phyloP scores from a whole-genome alignment of 2,797 vertebrate genomes.

The Momotus momota region DNA sequence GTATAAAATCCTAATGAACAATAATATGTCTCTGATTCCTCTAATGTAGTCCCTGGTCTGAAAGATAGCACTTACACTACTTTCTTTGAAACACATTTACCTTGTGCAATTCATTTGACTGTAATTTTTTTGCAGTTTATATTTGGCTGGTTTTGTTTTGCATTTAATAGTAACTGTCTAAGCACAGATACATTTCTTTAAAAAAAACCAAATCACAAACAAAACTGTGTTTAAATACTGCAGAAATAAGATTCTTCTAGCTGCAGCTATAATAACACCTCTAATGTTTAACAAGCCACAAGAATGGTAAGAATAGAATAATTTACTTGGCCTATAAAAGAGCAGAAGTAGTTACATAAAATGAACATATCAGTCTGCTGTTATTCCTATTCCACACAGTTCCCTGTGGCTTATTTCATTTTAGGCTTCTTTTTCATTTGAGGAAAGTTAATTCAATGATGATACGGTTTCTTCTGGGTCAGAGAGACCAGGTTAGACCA shows the following conservation, averaged over 20 bases:
- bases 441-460: constrained; percentile 68
- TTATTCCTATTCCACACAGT: constrained; percentile 55
- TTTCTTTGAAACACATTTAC: constrained; percentile 13
- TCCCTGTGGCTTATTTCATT: constrained; percentile 60
- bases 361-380: constrained; percentile 45
- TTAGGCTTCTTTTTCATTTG: not conserved
- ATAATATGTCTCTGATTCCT: constrained; percentile 59
- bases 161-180: constrained; percentile 13
- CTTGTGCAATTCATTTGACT: constrained; percentile 39
- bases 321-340: constrained; percentile 59
- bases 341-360: constrained; percentile 65
- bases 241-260: constrained; percentile 23
- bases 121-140: constrained; percentile 41
- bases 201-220: not conserved
- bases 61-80: constrained; percentile 28
- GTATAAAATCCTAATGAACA: constrained; percentile 49
- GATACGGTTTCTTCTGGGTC: constrained; percentile 58
- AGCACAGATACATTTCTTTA: not conserved
- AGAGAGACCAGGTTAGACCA: constrained; percentile 37
- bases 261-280: constrained; percentile 47
- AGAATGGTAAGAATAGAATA: constrained; percentile 56
- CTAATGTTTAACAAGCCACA: constrained; percentile 47
- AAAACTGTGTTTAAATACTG: constrained; percentile 9
- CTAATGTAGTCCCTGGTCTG: constrained; percentile 34
- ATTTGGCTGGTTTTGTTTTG: constrained; percentile 29